Evolutionary conservation across 2,888 invertebrate species (phyloP).

Genomic region (Thyatira batis): DNA sequence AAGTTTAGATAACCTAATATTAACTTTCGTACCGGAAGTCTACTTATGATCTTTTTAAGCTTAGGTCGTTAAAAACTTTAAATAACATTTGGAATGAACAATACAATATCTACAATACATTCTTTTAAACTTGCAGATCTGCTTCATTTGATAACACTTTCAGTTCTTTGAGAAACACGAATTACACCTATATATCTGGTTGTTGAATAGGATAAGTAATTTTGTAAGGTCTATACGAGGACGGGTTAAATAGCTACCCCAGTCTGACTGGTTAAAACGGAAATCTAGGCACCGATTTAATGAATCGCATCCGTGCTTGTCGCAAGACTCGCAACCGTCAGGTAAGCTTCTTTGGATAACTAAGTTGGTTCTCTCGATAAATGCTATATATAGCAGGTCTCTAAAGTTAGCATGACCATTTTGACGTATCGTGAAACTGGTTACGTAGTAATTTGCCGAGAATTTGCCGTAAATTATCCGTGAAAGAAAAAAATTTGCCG

Average conservation of each 20-base stretch:
- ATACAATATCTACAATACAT: too few relatives aligned
- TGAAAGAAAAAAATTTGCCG: too few relatives aligned
- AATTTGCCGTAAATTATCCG: too few relatives aligned
- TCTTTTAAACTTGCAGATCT: background rate
- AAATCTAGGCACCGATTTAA: slow-evolving; percentile 71
- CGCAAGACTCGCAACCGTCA: slow-evolving; percentile 32
- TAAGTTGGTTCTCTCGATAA: slow-evolving; percentile 38
- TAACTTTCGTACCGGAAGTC: background rate
- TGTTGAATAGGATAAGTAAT: background rate
- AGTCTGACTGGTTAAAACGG: slow-evolving; percentile 71
- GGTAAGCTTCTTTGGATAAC: slow-evolving; percentile 31
- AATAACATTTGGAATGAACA: too few relatives aligned
- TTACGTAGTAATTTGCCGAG: too few relatives aligned
- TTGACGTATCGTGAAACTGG: too few relatives aligned
- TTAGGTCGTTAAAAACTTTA: background rate
- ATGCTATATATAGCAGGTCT: too few relatives aligned
- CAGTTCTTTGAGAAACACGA: background rate
- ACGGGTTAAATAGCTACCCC: slow-evolving; percentile 42
- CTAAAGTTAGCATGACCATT: too few relatives aligned
- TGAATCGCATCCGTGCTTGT: slow-evolving; percentile 70
- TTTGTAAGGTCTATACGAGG: slow-evolving; percentile 28
- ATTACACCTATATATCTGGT: background rate
- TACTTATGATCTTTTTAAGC: background rate
- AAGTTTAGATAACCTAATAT: background rate
- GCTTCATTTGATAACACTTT: background rate